phyloP scores from a whole-genome alignment of 2,113 vertebrate genomes.

The Tyto alba region DNA sequence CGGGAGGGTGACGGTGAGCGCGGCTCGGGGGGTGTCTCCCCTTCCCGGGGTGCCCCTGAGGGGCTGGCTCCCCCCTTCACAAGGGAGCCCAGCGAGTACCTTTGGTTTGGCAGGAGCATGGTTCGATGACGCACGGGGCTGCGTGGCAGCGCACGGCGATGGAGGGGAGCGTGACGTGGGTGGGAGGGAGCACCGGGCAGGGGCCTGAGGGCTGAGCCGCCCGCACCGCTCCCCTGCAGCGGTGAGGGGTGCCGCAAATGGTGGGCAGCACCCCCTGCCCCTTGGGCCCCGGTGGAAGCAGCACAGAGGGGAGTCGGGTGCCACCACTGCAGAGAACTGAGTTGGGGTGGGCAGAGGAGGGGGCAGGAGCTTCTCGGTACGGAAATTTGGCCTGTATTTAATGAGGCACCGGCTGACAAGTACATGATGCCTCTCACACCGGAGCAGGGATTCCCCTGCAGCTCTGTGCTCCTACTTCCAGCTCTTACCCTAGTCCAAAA shows the following conservation, averaged over 20 bases:
- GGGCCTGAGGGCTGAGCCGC: not conserved
- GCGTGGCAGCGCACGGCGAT: accelerated
- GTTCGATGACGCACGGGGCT: accelerated
- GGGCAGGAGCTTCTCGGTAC: not conserved
- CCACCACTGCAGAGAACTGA: not conserved
- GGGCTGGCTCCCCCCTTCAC: accelerated
- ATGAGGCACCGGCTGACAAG: not conserved
- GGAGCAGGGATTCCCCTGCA: not conserved
- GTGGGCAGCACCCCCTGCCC: accelerated
- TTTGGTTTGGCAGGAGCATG: not conserved
- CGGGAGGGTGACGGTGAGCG: not conserved
- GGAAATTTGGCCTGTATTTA: not conserved
- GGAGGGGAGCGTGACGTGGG: not conserved
- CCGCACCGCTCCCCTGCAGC: not conserved
- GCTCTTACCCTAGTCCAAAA: not conserved
- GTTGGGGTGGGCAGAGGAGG: not conserved
- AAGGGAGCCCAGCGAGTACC: accelerated
- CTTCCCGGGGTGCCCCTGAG: not conserved
- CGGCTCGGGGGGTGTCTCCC: accelerated
- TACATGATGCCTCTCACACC: accelerated
- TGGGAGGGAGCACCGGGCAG: not conserved
- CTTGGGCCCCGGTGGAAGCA: not conserved
- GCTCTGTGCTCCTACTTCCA: accelerated
- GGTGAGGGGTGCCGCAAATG: not conserved
- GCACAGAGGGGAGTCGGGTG: accelerated